Evolutionary conservation across 2,888 invertebrate species (phyloP).

Genomic region (Oscheius sp.): DNA sequence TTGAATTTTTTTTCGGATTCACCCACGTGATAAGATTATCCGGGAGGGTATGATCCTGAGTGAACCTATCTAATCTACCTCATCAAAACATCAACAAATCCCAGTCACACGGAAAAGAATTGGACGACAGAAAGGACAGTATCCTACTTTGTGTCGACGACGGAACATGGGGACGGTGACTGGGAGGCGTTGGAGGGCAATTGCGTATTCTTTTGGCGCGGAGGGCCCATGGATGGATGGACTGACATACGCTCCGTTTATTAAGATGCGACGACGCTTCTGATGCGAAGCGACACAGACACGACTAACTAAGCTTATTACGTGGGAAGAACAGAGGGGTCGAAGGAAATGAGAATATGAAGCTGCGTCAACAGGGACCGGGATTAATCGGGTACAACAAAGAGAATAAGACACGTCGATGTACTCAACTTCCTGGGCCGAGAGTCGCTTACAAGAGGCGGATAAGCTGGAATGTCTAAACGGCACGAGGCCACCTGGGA

Average conservation of each 20-base stretch:
- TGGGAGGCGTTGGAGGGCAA: slow-evolving; percentile 26
- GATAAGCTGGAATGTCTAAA: neutral
- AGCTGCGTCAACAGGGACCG: too few relatives aligned
- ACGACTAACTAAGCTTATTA: neutral
- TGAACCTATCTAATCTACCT: too few relatives aligned
- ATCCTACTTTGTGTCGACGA: slow-evolving; percentile 14
- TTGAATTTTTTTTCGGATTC: too few relatives aligned
- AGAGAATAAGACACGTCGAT: too few relatives aligned
- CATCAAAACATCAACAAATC: too few relatives aligned
- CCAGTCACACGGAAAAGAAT: too few relatives aligned
- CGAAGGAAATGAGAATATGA: too few relatives aligned
- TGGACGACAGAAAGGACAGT: neutral
- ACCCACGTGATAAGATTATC: too few relatives aligned
- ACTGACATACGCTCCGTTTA: slow-evolving; percentile 35
- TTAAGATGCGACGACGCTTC: slow-evolving; percentile 17
- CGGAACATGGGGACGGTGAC: slow-evolving; percentile 25
- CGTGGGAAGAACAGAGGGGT: neutral
- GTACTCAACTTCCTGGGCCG: too few relatives aligned
- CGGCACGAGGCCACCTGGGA: neutral
- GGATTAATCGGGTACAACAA: too few relatives aligned
- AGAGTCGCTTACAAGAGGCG: too few relatives aligned
- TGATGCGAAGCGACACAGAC: slow-evolving; percentile 1
- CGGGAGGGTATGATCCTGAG: too few relatives aligned
- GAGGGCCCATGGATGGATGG: slow-evolving; percentile 35
- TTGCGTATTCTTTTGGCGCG: slow-evolving; percentile 36